phyloP scores from a whole-genome alignment of 2,113 vertebrate genomes.

The Cynopterus brachyotis region DNA sequence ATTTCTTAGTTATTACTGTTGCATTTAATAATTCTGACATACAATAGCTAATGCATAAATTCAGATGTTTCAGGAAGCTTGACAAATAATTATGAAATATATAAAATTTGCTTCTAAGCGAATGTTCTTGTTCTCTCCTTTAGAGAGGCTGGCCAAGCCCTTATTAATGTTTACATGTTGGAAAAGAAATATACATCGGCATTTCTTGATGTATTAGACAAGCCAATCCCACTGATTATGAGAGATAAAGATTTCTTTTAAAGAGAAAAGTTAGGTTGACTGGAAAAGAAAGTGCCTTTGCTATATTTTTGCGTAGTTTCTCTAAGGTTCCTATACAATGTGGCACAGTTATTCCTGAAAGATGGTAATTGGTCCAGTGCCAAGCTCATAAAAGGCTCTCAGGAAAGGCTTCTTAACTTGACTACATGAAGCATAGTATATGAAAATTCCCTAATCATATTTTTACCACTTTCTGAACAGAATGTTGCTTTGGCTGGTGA shows the following conservation, averaged over 20 bases:
- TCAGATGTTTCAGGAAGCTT: neutral
- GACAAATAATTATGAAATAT: neutral
- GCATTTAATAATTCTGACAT: neutral
- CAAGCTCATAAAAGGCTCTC: neutral
- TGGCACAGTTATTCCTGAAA: neutral
- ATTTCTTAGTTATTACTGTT: neutral
- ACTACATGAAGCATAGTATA: neutral
- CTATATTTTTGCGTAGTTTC: neutral
- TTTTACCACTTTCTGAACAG: slow-evolving; percentile 31
- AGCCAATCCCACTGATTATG: neutral
- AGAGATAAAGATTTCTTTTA: neutral
- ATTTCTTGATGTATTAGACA: neutral
- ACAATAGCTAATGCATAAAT: neutral
- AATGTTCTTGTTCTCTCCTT: neutral
- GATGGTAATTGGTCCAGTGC: neutral
- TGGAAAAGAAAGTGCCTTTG: neutral
- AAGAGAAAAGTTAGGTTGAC: neutral
- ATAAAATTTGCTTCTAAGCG: neutral
- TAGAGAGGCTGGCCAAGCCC: neutral
- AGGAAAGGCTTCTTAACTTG: neutral
- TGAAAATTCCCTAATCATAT: slow-evolving; percentile 1
- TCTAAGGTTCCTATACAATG: neutral
- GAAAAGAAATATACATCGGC: neutral
- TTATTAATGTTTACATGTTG: neutral
- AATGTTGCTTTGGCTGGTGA: neutral